Conservation (phyloP, 2,888 invertebrate genomes). For the Drosophila cracens region DNA sequence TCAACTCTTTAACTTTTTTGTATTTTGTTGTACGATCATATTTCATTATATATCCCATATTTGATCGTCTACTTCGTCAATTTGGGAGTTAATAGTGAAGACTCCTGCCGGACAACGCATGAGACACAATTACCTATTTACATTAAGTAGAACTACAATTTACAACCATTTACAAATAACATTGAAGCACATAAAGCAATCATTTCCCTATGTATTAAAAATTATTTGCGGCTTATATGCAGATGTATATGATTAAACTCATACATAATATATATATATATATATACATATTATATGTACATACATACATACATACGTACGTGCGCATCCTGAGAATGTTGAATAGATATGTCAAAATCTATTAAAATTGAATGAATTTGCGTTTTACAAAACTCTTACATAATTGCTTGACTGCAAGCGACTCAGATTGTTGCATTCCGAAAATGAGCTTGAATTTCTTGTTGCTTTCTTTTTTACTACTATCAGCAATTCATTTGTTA, state of each 20-base stretch:
- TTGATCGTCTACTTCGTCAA: neutral
- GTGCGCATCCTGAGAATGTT: neutral
- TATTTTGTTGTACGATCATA: neutral
- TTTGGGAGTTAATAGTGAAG: neutral
- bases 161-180: neutral
- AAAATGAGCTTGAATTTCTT: neutral
- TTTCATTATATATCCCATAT: neutral
- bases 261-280: neutral
- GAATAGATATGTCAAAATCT: neutral
- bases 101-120: neutral
- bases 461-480: neutral
- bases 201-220: neutral
- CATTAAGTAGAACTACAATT: neutral
- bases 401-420: neutral
- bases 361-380: neutral
- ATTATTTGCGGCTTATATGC: neutral
- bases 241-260: neutral
- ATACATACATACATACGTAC: neutral
- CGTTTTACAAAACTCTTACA: neutral
- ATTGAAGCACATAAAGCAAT: neutral
- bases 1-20: neutral
- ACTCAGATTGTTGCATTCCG: constrained; percentile 20
- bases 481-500: constrained; percentile 17
- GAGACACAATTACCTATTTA: neutral
- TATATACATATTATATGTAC: neutral